Percentiles rank a stretch among this genome's conserved stretches.
These are phyloP conservation scores for Rhinolophus ferrumequinum DNA, from an alignment of 2,113 vertebrate species.

Conservation along the genomic window DNA sequence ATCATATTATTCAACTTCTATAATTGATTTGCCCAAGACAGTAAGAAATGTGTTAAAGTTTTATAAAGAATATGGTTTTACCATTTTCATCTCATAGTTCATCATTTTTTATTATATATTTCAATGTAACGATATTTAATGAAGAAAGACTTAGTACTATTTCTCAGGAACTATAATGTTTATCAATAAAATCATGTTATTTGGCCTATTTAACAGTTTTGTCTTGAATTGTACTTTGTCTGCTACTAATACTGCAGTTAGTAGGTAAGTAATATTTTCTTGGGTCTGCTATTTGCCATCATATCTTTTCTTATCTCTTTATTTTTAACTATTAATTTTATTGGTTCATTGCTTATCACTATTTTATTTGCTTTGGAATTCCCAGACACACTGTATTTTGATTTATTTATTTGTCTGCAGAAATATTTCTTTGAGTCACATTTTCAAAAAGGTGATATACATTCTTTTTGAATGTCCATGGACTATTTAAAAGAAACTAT, in stretches of 20 bases:
- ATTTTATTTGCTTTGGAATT: not conserved
- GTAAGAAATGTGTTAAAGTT: not conserved
- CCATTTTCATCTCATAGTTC: not conserved
- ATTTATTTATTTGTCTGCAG: not conserved
- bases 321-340: not conserved
- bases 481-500: not conserved
- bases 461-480: not conserved
- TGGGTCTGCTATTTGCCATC: not conserved
- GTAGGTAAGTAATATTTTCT: not conserved
- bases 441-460: not conserved
- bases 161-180: not conserved
- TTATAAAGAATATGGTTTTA: constrained; percentile 26
- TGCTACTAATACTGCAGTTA: not conserved
- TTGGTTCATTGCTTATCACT: not conserved
- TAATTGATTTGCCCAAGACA: not conserved
- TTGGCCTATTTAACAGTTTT: not conserved
- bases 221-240: not conserved
- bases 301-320: not conserved
- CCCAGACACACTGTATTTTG: not conserved
- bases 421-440: not conserved
- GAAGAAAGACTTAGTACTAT: not conserved
- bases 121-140: not conserved
- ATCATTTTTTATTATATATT: constrained; percentile 14
- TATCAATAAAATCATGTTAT: not conserved
- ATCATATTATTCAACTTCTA: not conserved